Evolutionary conservation across 1,140 invertebrate genomes (phyloP).

Genomic region (Halesus radiatus): DNA sequence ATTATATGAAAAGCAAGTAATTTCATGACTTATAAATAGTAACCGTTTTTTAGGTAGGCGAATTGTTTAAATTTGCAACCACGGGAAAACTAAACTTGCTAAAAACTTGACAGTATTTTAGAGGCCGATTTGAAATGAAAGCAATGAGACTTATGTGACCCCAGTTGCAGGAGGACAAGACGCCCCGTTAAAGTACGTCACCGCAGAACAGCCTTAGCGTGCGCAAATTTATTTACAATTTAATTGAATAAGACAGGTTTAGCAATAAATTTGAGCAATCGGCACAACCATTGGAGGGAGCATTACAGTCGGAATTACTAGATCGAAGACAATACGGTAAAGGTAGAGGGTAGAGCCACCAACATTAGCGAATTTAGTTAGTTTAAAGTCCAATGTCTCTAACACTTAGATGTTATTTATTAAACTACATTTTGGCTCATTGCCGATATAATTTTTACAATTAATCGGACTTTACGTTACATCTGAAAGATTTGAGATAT

Average conservation of each 20-base stretch:
- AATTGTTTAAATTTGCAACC: not conserved
- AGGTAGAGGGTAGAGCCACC: not conserved
- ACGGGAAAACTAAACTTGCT: not conserved
- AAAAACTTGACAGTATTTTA: not conserved
- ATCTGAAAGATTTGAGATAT: not conserved
- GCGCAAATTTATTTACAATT: constrained; percentile 2
- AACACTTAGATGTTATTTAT: not conserved
- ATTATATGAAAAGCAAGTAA: too few relatives aligned
- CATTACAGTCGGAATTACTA: constrained; percentile 36
- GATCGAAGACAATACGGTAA: constrained; percentile 5
- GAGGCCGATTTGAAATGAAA: not conserved
- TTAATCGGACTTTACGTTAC: not conserved
- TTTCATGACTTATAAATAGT: not conserved
- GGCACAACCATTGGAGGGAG: constrained; percentile 54
- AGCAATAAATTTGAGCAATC: constrained; percentile 47
- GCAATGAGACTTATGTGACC: not conserved
- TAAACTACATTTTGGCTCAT: not conserved
- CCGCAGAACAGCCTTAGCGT: not conserved
- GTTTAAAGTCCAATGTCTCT: not conserved
- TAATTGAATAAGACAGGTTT: constrained; percentile 2
- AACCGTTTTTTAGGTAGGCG: not conserved
- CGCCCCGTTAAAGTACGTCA: not conserved
- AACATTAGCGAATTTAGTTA: too few relatives aligned
- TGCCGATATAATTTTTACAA: not conserved
- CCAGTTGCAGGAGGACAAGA: not conserved